These are phyloP conservation scores for Apodemia zela DNA, from an alignment of 2,888 invertebrate species.

Conservation along the genomic window DNA sequence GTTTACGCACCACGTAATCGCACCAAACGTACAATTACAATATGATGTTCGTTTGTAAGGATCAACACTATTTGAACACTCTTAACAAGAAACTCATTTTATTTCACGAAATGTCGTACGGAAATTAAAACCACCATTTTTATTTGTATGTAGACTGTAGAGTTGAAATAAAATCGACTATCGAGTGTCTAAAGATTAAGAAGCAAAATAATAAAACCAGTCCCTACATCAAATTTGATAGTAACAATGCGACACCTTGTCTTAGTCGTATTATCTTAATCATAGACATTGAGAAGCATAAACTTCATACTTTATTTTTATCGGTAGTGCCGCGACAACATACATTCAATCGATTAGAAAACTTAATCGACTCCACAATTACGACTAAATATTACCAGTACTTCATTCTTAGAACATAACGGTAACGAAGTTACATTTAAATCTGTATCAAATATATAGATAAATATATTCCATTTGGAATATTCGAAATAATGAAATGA, in stretches of 20 bases:
- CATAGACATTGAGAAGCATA: constrained; percentile 5
- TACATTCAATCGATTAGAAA: neutral
- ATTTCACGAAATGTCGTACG: constrained; percentile 54
- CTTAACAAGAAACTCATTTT: constrained; percentile 44
- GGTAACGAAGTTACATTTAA: too few species aligned
- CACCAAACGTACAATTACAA: constrained; percentile 47
- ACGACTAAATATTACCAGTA: too few species aligned
- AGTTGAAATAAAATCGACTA: constrained; percentile 43
- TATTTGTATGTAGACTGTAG: constrained; percentile 63
- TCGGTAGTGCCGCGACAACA: neutral
- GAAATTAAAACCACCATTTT: constrained; percentile 77
- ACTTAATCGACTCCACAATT: too few species aligned
- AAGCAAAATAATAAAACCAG: constrained; percentile 22
- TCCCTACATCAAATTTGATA: constrained; percentile 6
- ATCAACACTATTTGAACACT: constrained; percentile 39
- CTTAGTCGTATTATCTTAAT: constrained; percentile 39
- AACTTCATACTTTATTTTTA: neutral
- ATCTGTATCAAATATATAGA: too few species aligned
- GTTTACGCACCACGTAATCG: constrained; percentile 58
- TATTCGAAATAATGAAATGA: too few species aligned
- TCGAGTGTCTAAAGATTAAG: constrained; percentile 48
- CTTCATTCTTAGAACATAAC: too few species aligned
- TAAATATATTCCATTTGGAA: too few species aligned
- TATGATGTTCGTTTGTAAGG: constrained; percentile 40
- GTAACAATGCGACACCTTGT: constrained; percentile 31